These are phyloP conservation scores for Drosophila orena DNA, from an alignment of 1,140 invertebrate species.

Conservation along the genomic window DNA sequence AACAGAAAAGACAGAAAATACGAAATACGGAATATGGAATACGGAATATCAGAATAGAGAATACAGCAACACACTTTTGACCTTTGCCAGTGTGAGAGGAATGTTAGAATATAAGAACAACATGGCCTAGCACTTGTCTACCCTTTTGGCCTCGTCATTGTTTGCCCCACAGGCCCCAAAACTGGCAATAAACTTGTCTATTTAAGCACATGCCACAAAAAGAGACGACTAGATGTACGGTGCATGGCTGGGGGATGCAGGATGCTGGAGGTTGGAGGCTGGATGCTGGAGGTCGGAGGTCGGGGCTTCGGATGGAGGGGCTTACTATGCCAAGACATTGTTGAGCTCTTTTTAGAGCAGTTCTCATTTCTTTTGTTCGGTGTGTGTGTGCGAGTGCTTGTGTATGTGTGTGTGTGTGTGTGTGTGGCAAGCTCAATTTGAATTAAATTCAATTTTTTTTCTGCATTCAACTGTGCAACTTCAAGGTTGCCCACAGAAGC, in stretches of 20 bases:
- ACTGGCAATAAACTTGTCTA: constrained; percentile 82
- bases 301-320: neutral
- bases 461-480: constrained; percentile 17
- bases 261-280: neutral
- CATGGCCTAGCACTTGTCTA: constrained; percentile 68
- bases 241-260: neutral
- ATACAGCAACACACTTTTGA: constrained; percentile 57
- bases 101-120: constrained; percentile 20
- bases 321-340: constrained; percentile 63
- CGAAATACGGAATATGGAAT: neutral
- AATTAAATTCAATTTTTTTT: constrained; percentile 79
- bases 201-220: constrained; percentile 68
- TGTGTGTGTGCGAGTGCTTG: neutral
- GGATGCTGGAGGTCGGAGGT: neutral
- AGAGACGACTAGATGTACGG: neutral
- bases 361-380: constrained; percentile 53
- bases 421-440: constrained; percentile 65
- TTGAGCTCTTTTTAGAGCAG: constrained; percentile 42
- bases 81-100: constrained; percentile 52
- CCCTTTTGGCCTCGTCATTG: constrained; percentile 79
- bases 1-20: neutral
- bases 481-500: constrained; percentile 63
- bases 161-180: constrained; percentile 70
- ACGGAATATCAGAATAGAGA: neutral
- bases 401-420: neutral